Conservation (phyloP, 2,888 invertebrate species). For the Lutraria lutraria region DNA sequence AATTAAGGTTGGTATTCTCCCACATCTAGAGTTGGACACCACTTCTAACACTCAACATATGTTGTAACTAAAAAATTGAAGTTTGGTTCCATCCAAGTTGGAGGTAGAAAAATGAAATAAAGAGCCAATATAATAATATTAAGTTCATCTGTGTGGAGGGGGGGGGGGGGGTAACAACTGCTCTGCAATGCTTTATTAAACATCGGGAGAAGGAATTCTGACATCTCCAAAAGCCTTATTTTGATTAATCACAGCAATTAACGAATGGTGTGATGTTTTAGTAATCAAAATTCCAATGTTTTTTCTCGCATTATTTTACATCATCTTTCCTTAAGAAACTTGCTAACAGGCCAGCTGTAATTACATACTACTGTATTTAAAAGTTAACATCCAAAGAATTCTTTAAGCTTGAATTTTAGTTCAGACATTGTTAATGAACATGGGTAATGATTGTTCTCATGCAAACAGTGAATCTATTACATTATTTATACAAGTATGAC, state of each 20-base stretch:
- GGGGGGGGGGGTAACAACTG: background rate
- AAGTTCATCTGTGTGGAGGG: background rate
- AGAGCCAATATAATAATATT: background rate
- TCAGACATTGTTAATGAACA: background rate
- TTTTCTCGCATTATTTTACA: conserved; percentile 44
- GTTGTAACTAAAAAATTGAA: too few relatives aligned
- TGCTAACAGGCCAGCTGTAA: conserved; percentile 44
- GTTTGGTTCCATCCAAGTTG: too few relatives aligned
- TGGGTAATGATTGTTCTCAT: background rate
- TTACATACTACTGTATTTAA: conserved; percentile 42
- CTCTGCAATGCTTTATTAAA: conserved; percentile 36
- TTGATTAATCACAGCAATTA: conserved; percentile 71
- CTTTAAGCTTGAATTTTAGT: background rate
- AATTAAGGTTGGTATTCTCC: too few relatives aligned
- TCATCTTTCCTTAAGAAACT: conserved; percentile 15
- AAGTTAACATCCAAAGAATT: conserved; percentile 27
- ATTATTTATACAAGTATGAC: conserved; percentile 5
- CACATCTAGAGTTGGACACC: too few relatives aligned
- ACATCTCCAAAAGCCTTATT: conserved; percentile 46
- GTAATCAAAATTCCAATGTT: conserved; percentile 67
- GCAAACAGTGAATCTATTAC: conserved; percentile 4
- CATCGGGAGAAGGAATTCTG: conserved; percentile 30
- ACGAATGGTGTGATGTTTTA: conserved; percentile 59
- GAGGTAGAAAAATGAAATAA: background rate
- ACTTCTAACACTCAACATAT: too few relatives aligned